Evolutionary conservation across 1,140 invertebrate genomes (phyloP), one percentile per base, ranked within the genome.

Genomic region (Ostrea denselamellosa): DNA sequence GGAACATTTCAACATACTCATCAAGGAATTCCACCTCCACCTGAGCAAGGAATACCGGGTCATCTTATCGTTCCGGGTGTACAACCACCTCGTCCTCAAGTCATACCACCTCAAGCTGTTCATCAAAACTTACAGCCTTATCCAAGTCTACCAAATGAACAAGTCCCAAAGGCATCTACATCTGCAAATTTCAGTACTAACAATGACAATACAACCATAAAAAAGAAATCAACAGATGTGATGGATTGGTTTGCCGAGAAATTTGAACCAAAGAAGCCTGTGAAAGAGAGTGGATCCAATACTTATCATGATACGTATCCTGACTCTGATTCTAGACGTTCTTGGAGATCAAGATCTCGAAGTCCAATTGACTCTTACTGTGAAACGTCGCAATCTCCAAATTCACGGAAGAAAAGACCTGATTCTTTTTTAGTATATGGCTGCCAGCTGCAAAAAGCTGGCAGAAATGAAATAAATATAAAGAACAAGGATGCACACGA

Each of bases 221-320:
- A 87, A 53, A 56, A 81, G 44, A 19, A 52, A 62, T 58, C 86
- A 65, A 62, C 77, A 17, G 86, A 87, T 83, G 86, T 87, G 19
- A 87, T 87, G 86, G 86, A 87, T 65, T 87, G 86, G 86, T 87
- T 87, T 81, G 82, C 81, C 12, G 86, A 87, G n/a, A 87, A 87
- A 44, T 83, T 87, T 34, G 81, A 56, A 83, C 81, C 86, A 34
- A 87, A 87, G 81, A 87, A 87, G 25, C 53, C 19, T 28, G 51
- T 58, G 25, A 77, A 77, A 28, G 68, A 77, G 25, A 77, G 68
- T 77, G 68, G 68, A 25, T 77, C 68, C 34, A 77, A 25, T 25
- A 77, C 25, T 25, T 77, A 28, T 34, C 25, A 22, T 28, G 68
- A 77, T 17, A 77, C 22, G 14, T 77, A 77, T 77, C 14, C 68